Evolutionary conservation across 2,113 vertebrate genomes (phyloP).

Genomic region (Oreocharis arfaki): DNA sequence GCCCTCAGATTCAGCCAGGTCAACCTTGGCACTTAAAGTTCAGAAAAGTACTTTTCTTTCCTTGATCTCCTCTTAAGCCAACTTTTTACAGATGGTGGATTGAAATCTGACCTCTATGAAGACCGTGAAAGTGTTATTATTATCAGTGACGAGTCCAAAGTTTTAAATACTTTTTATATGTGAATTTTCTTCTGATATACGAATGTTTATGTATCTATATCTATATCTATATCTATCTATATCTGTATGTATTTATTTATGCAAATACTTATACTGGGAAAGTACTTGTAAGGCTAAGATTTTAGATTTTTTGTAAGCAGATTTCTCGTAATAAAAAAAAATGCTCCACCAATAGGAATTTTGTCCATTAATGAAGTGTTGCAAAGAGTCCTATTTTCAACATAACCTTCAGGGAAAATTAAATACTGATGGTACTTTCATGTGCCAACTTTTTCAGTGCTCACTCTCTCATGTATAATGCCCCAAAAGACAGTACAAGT

Average conservation of each 20-base stretch:
- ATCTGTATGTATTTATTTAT: neutral
- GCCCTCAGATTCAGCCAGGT: neutral
- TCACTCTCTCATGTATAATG: neutral
- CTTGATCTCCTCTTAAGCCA: neutral
- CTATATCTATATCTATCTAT: neutral
- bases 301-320: neutral
- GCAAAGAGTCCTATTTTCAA: neutral
- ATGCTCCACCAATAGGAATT: neutral
- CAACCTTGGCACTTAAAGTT: neutral
- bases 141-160: neutral
- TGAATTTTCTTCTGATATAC: neutral
- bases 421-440: neutral
- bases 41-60: neutral
- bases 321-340: neutral
- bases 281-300: neutral
- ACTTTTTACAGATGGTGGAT: neutral
- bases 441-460: neutral
- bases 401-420: neutral
- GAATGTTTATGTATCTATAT: neutral
- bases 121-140: neutral
- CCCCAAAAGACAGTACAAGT: neutral
- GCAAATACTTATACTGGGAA: neutral
- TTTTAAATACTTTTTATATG: neutral
- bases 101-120: neutral
- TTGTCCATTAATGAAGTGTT: neutral